Evolutionary conservation across 2,113 vertebrate genomes (phyloP), one percentile per base, ranked within the genome.

Genomic region (Nestor notabilis): DNA sequence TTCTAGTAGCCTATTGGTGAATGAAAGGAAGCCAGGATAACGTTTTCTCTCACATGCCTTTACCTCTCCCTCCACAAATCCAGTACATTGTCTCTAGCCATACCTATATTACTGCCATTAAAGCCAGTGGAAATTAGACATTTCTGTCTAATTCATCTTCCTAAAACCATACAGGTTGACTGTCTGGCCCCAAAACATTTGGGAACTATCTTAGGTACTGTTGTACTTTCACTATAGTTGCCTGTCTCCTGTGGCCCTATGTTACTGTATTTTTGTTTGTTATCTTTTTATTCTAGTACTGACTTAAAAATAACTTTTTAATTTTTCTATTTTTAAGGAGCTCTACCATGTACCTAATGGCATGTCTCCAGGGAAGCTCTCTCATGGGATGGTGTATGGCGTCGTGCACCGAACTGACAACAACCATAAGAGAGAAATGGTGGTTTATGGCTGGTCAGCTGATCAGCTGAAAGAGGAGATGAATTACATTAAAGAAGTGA

Each of bases 401-500:
- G 98, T 99, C 4, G 99, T 99, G 77, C 99, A 99, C 92, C 97
- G 98, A 96, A 98, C 98, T 4, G 98, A 99, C 91, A 96, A 98
- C n/a, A 98, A 98, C 79, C 98, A 98, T 87, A 98, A 98, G 97
- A 99, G 98, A 96, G 99, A 99, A 97, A 99, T 99, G 98, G 99
- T 99, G 98, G 99, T 99, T 23, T 98, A 99, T 28, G 99, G 99
- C 80, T 99, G 99, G 99, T 98, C 99, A n/a, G 97, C 98, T 95
- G 98, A 88, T 97, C 99, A 99, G 96, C 98, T 99, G 95, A 99
- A 98, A 61, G 99, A 99, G 94, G 99, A 99, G 95, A 99, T 99
- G 99, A 99, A 96, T 92, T 99, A 99, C 97, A 99, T 99, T 97
- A 98, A 97, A 96, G 99, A 99, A 93, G 99, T 99, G 97, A 99